These are phyloP conservation scores for Procavia capensis DNA, from an alignment of 2,113 vertebrate species.

Conservation along the genomic window DNA sequence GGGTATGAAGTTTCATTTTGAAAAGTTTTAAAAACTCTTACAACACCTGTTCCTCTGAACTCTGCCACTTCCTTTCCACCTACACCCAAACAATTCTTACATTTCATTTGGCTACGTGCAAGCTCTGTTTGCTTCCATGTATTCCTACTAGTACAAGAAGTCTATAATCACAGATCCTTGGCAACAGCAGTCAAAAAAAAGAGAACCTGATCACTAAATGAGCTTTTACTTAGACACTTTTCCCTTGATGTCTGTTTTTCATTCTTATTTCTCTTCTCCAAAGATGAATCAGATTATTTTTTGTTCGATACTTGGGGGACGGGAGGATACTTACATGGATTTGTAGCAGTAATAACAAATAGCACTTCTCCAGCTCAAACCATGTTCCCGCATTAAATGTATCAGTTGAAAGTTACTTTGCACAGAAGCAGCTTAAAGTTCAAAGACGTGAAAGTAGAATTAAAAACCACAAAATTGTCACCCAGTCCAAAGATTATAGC, in stretches of 20 bases:
- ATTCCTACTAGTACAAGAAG: constrained; percentile 68
- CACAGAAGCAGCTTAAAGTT: constrained; percentile 45
- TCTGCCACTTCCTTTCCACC: constrained; percentile 75
- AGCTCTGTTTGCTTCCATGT: constrained; percentile 70
- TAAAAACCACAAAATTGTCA: constrained; percentile 72
- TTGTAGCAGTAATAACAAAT: constrained; percentile 32
- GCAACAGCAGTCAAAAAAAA: constrained; percentile 76
- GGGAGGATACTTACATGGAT: background rate
- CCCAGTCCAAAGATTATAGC: constrained; percentile 52
- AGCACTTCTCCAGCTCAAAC: constrained; percentile 34
- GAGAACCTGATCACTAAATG: constrained; percentile 61
- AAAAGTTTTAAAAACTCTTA: constrained; percentile 82
- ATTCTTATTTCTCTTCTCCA: background rate
- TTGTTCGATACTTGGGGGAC: background rate
- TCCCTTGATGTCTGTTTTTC: background rate
- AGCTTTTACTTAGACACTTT: constrained; percentile 60
- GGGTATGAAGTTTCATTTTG: constrained; percentile 79
- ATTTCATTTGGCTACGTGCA: constrained; percentile 75
- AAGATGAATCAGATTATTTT: constrained; percentile 51
- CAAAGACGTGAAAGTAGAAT: constrained; percentile 66
- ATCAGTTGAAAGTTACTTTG: background rate
- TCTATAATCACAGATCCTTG: constrained; percentile 75
- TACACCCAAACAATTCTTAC: constrained; percentile 66
- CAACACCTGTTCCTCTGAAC: constrained; percentile 81
- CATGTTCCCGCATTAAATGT: background rate